These are phyloP conservation scores for Oryzias javanicus DNA, from an alignment of 2,113 vertebrate genomes.

Conservation along the genomic window DNA sequence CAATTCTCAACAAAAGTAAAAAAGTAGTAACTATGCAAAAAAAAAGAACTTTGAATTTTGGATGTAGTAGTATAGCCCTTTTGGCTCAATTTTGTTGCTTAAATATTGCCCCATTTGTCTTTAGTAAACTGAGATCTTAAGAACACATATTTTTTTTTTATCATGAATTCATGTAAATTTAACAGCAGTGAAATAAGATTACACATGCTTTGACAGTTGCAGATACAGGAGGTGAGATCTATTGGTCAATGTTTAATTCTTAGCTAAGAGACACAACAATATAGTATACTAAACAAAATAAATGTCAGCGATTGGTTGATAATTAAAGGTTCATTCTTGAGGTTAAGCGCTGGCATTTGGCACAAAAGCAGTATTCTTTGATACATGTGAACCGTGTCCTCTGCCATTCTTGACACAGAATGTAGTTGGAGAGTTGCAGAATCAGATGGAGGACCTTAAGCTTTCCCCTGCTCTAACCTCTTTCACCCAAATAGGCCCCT, in stretches of 20 bases:
- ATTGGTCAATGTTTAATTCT: neutral
- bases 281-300: neutral
- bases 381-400: constrained; percentile 17
- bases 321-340: constrained; percentile 30
- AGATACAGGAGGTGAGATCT: neutral
- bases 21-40: too few species aligned
- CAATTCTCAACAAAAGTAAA: too few species aligned
- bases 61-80: too few species aligned
- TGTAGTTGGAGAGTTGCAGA: constrained; percentile 10
- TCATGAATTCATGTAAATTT: too few species aligned
- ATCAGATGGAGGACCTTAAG: constrained; percentile 14
- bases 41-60: too few species aligned
- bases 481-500: constrained; percentile 24
- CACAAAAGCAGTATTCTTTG: constrained; percentile 17
- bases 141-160: too few species aligned
- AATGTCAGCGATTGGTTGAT: constrained; percentile 35
- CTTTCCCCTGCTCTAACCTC: constrained; percentile 10
- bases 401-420: constrained; percentile 10
- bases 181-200: too few species aligned
- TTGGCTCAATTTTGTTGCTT: too few species aligned
- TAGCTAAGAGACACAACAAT: neutral
- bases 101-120: too few species aligned
- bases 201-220: neutral
- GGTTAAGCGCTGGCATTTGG: constrained; percentile 25
- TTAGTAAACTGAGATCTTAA: too few species aligned